phyloP scores from a whole-genome alignment of 2,797 vertebrate genomes.

The Sciurus carolinensis region DNA sequence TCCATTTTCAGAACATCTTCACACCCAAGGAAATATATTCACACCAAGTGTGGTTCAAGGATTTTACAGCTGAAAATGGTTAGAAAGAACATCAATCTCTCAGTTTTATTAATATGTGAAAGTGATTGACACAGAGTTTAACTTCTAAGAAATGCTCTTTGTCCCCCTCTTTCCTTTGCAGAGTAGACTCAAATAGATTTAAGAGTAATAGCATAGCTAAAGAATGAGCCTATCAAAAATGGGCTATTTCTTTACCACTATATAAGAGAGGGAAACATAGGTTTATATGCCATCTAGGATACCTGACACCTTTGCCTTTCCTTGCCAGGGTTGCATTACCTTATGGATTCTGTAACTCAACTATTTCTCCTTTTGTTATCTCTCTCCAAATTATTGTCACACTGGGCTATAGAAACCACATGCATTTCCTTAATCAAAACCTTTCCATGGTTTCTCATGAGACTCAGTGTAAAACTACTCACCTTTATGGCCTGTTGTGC shows the following conservation, averaged over 20 bases:
- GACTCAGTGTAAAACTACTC: neutral
- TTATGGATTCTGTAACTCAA: neutral
- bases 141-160: slow-evolving; percentile 30
- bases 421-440: neutral
- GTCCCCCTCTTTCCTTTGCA: neutral
- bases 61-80: slow-evolving; percentile 44
- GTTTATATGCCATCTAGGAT: neutral
- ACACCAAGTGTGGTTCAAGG: neutral
- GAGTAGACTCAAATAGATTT: neutral
- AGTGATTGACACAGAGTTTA: neutral
- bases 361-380: neutral
- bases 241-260: neutral
- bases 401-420: neutral
- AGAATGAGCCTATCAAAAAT: slow-evolving; percentile 15
- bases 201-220: neutral
- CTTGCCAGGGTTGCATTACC: neutral
- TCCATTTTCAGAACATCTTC: slow-evolving; percentile 47
- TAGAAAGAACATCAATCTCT: slow-evolving; percentile 27
- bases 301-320: neutral
- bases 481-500: neutral
- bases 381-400: neutral
- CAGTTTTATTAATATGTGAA: neutral
- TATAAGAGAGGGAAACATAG: neutral
- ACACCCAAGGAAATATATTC: slow-evolving; percentile 1
- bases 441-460: neutral